Evolutionary conservation across 2,888 invertebrate genomes (phyloP), one percentile per base, ranked within the genome.

Genomic region (Amphipoea lucens): DNA sequence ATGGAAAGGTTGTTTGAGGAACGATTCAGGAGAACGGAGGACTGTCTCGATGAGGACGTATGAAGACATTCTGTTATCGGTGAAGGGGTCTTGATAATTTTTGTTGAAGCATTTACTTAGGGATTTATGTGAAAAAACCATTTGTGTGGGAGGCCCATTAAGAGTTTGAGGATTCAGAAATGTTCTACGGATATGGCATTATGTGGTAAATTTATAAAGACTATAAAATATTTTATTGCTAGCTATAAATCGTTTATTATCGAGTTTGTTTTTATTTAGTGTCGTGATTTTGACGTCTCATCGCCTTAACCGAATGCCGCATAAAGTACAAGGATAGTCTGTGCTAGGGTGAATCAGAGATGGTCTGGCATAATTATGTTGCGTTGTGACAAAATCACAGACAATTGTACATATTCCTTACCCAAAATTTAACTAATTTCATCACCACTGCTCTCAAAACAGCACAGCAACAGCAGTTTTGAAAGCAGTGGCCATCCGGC

Each of bases 1-100:
- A 78, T 74, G 68, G 11, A n/a, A 5, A 48, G 20, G 6, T n/a
- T 85, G 84, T 85, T 80, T 87, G 60, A 73, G 4, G 62, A 54
- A 72, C 60, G 40, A 14, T 76, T 66, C 60, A 20, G 29, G 48
- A 79, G 73, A 84, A 85, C 51, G 45, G 36, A 29, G 5, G 62
- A 23, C 74, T 87, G 85, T 87, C 14, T 69, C 20, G 12, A 68
- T 60, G 23, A 67, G 40, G 65, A 62, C 29, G 9, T 75, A 75
- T 72, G 68, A 71, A 70, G 73, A 70, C 20, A 20, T 67, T 67
- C 62, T 82, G 57, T 69, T 66, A 73, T 78, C 60, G 7, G 42
- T 42, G 42, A 74, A 57, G 74, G 17, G 17, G n/a, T 40, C 29
- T 57, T 57, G 23, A 54, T 65, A 4, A 2, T 20, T 45, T 69